A percentile compares a stretch with the other conserved stretches of the same genome.
phyloP scores from a whole-genome alignment of 2,888 invertebrate species.

The Chrysina gloriosa region DNA sequence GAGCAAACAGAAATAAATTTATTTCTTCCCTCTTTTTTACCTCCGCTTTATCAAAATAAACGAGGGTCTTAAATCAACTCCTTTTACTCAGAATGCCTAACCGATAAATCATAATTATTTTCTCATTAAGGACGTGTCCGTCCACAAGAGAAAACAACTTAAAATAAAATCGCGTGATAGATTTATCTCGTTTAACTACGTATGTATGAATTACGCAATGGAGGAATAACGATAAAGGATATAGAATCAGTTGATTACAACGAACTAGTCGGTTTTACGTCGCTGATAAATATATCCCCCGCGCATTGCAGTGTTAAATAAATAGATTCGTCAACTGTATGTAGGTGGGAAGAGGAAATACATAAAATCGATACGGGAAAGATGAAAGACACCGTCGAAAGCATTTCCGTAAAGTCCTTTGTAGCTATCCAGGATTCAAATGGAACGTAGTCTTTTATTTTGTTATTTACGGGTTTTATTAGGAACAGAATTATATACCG shows the following conservation, averaged over 20 bases:
- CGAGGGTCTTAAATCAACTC: neutral
- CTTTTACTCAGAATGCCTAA: no score
- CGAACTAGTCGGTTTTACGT: neutral
- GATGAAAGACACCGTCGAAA: neutral
- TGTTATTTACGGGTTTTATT: no score
- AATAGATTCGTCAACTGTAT: neutral
- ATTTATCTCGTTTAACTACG: neutral
- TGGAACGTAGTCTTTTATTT: neutral
- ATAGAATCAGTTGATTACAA: neutral
- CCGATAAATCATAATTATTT: constrained; percentile 1
- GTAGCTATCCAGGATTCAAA: neutral
- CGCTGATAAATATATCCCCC: neutral
- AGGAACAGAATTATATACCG: no score
- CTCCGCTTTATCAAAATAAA: neutral
- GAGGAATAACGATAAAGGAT: neutral
- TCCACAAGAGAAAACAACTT: neutral
- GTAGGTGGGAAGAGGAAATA: neutral
- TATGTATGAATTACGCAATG: no score
- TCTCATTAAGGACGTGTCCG: neutral
- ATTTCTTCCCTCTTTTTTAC: neutral
- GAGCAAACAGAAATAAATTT: constrained; percentile 1
- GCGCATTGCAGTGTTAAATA: neutral
- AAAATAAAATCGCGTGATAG: neutral
- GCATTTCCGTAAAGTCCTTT: neutral
- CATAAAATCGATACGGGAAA: neutral